Conservation (phyloP, 2,797 vertebrate species). For the Acropternis orthonyx region DNA sequence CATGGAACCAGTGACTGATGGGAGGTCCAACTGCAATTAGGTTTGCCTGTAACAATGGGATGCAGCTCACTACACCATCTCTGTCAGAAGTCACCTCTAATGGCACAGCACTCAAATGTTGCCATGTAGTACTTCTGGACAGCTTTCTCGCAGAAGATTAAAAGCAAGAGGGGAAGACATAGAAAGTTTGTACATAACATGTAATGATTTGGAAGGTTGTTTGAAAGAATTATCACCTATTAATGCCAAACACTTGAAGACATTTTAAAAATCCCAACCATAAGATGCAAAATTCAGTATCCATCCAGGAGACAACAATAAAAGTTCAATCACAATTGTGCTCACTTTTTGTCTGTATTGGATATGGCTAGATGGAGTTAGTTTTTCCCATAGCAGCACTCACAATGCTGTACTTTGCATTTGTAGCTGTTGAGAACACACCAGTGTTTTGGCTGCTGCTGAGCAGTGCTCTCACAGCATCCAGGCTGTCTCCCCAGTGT, state of each 20-base stretch:
- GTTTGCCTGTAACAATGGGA: background rate
- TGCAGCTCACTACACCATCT: background rate
- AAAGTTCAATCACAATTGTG: background rate
- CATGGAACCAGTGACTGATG: background rate
- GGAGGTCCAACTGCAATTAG: background rate
- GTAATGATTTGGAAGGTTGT: background rate
- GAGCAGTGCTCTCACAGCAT: background rate
- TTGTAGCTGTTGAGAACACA: background rate
- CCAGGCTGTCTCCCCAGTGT: background rate
- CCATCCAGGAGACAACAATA: background rate
- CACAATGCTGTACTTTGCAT: background rate
- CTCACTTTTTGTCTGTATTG: background rate
- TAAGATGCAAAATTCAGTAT: background rate
- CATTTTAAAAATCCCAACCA: background rate
- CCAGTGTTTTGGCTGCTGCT: background rate
- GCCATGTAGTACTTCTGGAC: background rate
- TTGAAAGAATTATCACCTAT: background rate
- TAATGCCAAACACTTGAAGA: background rate
- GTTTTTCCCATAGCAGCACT: background rate
- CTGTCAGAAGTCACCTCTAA: background rate
- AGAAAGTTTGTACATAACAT: background rate
- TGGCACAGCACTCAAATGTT: background rate
- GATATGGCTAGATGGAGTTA: background rate
- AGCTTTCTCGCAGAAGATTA: background rate
- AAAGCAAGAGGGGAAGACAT: background rate